Percentiles rank a stretch among this genome's conserved stretches.
These are phyloP conservation scores for Calliopsis andreniformis DNA, from an alignment of 1,140 invertebrate genomes.

Conservation along the genomic window DNA sequence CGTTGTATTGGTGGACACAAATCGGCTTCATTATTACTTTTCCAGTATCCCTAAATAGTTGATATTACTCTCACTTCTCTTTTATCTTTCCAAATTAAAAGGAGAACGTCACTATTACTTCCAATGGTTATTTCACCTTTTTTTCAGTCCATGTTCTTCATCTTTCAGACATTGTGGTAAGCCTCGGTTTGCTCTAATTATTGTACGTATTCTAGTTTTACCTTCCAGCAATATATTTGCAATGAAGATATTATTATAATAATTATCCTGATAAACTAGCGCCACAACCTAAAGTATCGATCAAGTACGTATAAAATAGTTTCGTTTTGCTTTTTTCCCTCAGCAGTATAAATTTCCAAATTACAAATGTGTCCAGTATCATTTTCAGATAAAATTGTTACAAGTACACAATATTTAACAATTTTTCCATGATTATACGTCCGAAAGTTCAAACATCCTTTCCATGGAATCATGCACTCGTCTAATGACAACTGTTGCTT, in stretches of 20 bases:
- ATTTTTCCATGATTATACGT: neutral
- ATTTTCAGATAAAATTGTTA: neutral
- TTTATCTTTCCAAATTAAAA: too few relatives aligned
- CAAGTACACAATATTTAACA: neutral
- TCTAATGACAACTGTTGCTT: conserved; percentile 18
- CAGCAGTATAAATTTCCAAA: conserved; percentile 5
- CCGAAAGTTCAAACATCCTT: conserved; percentile 1
- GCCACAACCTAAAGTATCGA: neutral
- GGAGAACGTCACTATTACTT: too few relatives aligned
- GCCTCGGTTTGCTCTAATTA: too few relatives aligned
- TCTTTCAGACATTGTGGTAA: too few relatives aligned
- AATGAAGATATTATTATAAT: too few relatives aligned
- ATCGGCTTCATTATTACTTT: conserved; percentile 44
- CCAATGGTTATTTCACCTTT: too few relatives aligned
- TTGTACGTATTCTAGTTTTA: too few relatives aligned
- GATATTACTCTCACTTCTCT: conserved; percentile 48
- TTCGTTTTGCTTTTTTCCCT: conserved; percentile 1
- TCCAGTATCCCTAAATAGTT: conserved; percentile 43
- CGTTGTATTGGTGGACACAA: conserved; percentile 43
- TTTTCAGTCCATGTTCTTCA: too few relatives aligned
- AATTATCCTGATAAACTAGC: too few relatives aligned
- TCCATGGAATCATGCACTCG: conserved; percentile 5
- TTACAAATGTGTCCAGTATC: conserved; percentile 3
- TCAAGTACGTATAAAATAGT: neutral
- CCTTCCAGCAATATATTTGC: too few relatives aligned